A percentile compares a stretch with the other conserved stretches of the same genome.
phyloP scores from a whole-genome alignment of 2,888 invertebrate genomes.

The Leucophenga montana region DNA sequence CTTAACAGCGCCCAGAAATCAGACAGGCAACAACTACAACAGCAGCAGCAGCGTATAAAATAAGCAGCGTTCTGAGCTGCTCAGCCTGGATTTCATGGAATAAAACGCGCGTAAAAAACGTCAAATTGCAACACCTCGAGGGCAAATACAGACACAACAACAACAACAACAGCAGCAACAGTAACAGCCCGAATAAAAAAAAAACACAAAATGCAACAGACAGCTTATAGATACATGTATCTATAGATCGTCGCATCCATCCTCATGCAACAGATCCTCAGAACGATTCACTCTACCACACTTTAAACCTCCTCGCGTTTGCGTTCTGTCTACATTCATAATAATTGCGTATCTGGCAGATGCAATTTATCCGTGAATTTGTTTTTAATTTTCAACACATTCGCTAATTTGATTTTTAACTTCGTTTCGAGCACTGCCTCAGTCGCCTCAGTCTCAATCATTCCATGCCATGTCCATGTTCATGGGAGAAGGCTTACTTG shows the following conservation, averaged over 20 bases:
- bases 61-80: not conserved
- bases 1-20: too few species aligned
- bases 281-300: too few species aligned
- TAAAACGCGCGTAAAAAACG: slow-evolving; percentile 68
- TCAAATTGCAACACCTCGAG: slow-evolving; percentile 72
- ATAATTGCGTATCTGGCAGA: slow-evolving; percentile 71
- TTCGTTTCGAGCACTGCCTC: slow-evolving; percentile 67
- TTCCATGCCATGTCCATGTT: slow-evolving; percentile 37
- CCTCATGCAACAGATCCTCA: slow-evolving; percentile 12
- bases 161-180: slow-evolving; percentile 40
- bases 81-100: slow-evolving; percentile 58
- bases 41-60: slow-evolving; percentile 16
- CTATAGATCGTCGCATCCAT: slow-evolving; percentile 12
- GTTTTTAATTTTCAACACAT: slow-evolving; percentile 74
- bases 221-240: slow-evolving; percentile 16
- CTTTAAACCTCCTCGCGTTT: slow-evolving; percentile 27
- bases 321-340: slow-evolving; percentile 54
- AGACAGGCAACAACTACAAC: slow-evolving; percentile 5
- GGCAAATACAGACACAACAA: slow-evolving; percentile 51
- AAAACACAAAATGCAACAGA: slow-evolving; percentile 11
- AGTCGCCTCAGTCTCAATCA: slow-evolving; percentile 61
- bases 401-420: slow-evolving; percentile 74
- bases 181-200: slow-evolving; percentile 32
- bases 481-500: slow-evolving; percentile 3
- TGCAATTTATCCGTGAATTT: slow-evolving; percentile 73